phyloP scores from a whole-genome alignment of 2,888 invertebrate genomes.

The Stegophylla sp. region DNA sequence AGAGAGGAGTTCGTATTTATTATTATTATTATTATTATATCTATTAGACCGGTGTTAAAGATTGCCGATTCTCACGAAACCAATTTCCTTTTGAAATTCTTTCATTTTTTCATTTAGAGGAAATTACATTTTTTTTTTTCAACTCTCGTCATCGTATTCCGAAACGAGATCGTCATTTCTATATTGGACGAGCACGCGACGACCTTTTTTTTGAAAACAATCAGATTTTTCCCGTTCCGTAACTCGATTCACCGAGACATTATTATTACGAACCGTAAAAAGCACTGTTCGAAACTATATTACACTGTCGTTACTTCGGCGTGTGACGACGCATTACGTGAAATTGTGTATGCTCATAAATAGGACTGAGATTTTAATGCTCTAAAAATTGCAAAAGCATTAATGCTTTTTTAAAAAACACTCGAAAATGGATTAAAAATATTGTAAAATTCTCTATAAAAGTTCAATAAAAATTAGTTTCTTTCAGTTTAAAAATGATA shows the following conservation, averaged over 20 bases:
- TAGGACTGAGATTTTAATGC: no score
- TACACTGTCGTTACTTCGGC: background rate
- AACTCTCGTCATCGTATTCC: background rate
- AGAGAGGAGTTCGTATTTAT: no score
- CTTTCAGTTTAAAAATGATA: no score
- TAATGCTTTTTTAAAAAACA: no score
- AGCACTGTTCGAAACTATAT: background rate
- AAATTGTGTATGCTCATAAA: no score
- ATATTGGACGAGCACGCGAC: no score
- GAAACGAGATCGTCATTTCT: background rate
- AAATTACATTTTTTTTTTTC: slow-evolving; percentile 23
- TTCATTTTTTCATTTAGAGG: background rate
- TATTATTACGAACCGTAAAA: background rate
- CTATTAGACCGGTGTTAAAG: background rate
- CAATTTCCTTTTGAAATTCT: slow-evolving; percentile 15
- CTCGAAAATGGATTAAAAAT: no score
- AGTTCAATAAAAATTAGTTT: no score
- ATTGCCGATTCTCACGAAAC: background rate
- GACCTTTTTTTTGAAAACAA: slow-evolving; percentile 1
- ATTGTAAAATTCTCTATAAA: no score
- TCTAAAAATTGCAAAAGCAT: no score
- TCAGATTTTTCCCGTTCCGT: slow-evolving; percentile 8
- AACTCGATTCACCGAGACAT: slow-evolving; percentile 21
- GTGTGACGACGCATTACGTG: no score
- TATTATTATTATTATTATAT: no score